Evolutionary conservation across 2,797 vertebrate species (phyloP).

Genomic region (Oreonectes daqikongensis): DNA sequence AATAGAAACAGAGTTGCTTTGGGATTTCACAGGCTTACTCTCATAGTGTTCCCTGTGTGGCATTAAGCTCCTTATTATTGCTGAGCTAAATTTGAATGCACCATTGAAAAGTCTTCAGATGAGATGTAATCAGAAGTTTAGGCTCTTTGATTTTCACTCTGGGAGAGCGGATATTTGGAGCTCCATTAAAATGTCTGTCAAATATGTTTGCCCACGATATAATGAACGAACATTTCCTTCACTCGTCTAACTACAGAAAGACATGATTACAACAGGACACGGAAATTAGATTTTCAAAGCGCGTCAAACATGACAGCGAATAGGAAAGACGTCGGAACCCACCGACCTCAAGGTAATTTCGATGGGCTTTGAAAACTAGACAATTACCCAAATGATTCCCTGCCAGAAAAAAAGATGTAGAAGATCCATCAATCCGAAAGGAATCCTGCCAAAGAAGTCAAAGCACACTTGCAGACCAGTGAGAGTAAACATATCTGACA

Average conservation of each 20-base stretch:
- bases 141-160: slow-evolving; percentile 29
- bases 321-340: background rate
- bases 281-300: slow-evolving; percentile 31
- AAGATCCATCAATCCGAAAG: background rate
- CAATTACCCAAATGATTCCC: background rate
- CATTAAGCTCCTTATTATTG: slow-evolving; percentile 39
- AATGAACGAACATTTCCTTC: slow-evolving; percentile 19
- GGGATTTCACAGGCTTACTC: slow-evolving; percentile 23
- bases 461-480: background rate
- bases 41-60: slow-evolving; percentile 1
- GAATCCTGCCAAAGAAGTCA: slow-evolving; percentile 22
- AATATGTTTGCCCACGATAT: slow-evolving; percentile 22
- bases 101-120: slow-evolving; percentile 14
- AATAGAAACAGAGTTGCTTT: slow-evolving; percentile 7
- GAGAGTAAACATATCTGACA: slow-evolving; percentile 7
- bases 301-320: slow-evolving; percentile 11
- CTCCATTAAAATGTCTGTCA: slow-evolving; percentile 41
- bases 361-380: background rate
- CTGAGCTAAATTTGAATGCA: slow-evolving; percentile 32
- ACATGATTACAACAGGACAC: slow-evolving; percentile 24
- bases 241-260: slow-evolving; percentile 11
- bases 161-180: slow-evolving; percentile 26
- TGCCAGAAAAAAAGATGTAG: background rate
- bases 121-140: slow-evolving; percentile 35
- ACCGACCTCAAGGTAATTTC: background rate